Base-by-base conservation (phyloP, 2,888 invertebrate genomes). In the Scaptomyza cyrtandrae region DNA sequence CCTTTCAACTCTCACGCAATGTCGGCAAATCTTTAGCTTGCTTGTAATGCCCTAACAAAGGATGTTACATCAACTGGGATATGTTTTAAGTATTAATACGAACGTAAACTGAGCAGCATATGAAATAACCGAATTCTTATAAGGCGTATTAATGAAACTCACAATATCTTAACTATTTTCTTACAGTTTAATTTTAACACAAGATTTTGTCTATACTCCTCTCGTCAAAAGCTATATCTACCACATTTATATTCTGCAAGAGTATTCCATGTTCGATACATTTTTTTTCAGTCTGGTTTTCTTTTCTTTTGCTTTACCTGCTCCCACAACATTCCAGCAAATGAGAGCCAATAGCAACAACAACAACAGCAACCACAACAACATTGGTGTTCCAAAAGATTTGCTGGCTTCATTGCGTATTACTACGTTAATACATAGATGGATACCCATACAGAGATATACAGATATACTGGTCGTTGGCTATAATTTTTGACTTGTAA, bases 291-390 rank as follows among this genome's bases (percentile, higher is more conserved):
- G 29, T 31, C 1, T 9, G n/a, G 7, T 37, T 35, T 43, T 29
- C 50, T 31, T 45, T 41, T 55, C 46, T 37, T 56, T 14, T n/a
- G 57, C 69, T 64, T 84, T 63, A 75, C 57, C 78, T 75, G 75
- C 83, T 75, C 79, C 78, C 83, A 82, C 78, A 78, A 78, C 78
- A 78, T 78, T 88, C 88, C 89, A 86, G 67, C 66, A 37, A 59
- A 53, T 49, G 71, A 66, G 55, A 71, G 54, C 53, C 46, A 39
- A 61, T 16, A 45, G 41, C 70, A 56, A 44, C 61, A 49, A 35
- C 69, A 55, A 19, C 19, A 19, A 46, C 62, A 69, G 2, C 19
- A 19, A 46, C 62, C 66, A 46, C 62, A 69, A 50, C 67, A 68
- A 58, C 64, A 67, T 50, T 39, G 48, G 68, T 73, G 59, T 71